Base-by-base conservation (phyloP, 1,140 invertebrate genomes). In the Eupristina koningsbergeri region DNA sequence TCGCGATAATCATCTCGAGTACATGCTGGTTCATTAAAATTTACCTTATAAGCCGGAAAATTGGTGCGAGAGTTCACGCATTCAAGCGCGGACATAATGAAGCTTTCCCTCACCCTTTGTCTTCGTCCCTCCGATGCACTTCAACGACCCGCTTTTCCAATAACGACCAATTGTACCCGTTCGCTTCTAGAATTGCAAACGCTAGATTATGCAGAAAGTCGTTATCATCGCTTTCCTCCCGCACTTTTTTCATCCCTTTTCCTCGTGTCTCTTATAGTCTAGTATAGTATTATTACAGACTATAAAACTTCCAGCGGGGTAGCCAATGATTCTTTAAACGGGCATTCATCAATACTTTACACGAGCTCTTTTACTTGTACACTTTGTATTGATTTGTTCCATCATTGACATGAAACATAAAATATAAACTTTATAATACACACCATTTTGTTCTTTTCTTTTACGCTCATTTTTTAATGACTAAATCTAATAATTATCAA, bases 11-110 rank as follows among this genome's bases (percentile, higher is more conserved):
- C 81, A 87, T 85, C 85, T 87, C 86, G 84, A 89, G 86, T 89
- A 86, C 86, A 87, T 83, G 86, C 78, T 85, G 86, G 87, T 91
- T 92, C 91, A 90, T 92, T 92, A 92, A 92, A 91, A 91, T 92
- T 92, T 90, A 88, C 89, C 87, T 91, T 91, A 89, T 89, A 89
- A 89, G 87, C 88, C 87, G 85, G 85, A 74, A 67, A 22, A 67
- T 34, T 34, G 50, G 17, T 41, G 47, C 80, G 87, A 86, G 88
- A 73, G 87, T 91, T 89, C 88, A 89, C 84, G 87, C 87, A 89
- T 90, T 91, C 90, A 83, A 91, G 81, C 85, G 85, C 71, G 83
- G 84, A 85, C 86, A 89, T 90, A 91, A 91, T 91, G 89, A 90
- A 91, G 88, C 87, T 79, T 85, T 85, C 86, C 87, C 89, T 89